phyloP scores from a whole-genome alignment of 2,113 vertebrate genomes.

The Lophura nycthemera region DNA sequence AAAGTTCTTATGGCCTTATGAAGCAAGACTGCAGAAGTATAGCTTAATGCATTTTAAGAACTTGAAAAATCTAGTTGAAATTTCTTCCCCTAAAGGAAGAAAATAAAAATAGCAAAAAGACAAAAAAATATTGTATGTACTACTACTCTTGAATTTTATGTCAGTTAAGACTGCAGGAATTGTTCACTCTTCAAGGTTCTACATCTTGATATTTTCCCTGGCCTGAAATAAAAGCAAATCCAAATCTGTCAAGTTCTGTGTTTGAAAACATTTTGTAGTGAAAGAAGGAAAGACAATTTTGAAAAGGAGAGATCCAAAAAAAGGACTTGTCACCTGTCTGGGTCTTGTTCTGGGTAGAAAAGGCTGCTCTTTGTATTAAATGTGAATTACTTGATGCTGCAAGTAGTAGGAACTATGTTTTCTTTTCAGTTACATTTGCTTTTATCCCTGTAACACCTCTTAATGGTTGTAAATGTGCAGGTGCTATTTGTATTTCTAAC shows the following conservation, averaged over 20 bases:
- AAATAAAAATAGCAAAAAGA: not conserved
- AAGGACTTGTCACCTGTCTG: not conserved
- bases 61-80: not conserved
- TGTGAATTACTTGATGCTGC: not conserved
- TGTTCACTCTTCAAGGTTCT: not conserved
- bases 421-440: not conserved
- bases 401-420: not conserved
- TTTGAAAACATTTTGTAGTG: not conserved
- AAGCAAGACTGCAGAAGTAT: not conserved
- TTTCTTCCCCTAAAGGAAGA: not conserved
- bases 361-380: not conserved
- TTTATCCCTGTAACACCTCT: not conserved
- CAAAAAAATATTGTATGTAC: not conserved
- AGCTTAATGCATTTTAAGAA: not conserved
- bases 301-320: not conserved
- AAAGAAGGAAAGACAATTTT: not conserved
- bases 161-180: not conserved
- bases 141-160: accelerated
- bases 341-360: not conserved
- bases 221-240: not conserved
- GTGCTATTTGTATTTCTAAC: not conserved
- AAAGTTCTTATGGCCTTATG: not conserved
- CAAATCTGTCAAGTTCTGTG: not conserved
- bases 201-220: not conserved
- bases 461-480: not conserved